These are phyloP conservation scores for Harpagifer antarcticus DNA, from an alignment of 2,797 vertebrate species.

Conservation along the genomic window DNA sequence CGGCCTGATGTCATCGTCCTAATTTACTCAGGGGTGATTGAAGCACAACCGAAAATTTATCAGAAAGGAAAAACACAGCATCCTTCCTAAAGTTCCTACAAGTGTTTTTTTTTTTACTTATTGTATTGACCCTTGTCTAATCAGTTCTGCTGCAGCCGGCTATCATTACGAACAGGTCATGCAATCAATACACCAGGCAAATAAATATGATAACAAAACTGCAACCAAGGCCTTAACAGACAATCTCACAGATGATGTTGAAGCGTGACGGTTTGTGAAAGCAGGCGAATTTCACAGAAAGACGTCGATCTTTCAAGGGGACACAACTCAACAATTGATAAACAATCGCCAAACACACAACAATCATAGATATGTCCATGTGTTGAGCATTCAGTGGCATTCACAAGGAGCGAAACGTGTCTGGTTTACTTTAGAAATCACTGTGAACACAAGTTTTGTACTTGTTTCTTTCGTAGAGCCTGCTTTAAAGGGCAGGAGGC, in stretches of 20 bases:
- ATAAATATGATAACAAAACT: conserved; percentile 40
- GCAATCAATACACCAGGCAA: conserved; percentile 34
- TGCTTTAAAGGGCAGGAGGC: conserved; percentile 78
- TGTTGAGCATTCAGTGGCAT: conserved; percentile 51
- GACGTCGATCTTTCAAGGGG: conserved; percentile 35
- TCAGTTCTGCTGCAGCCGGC: conserved; percentile 33
- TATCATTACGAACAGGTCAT: conserved; percentile 46
- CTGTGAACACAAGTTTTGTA: conserved; percentile 45
- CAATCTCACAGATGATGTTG: conserved; percentile 5
- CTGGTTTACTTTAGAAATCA: conserved; percentile 54
- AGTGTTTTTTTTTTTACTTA: conserved; percentile 1
- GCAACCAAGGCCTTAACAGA: not conserved
- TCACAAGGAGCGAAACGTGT: conserved; percentile 51
- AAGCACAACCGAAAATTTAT: conserved; percentile 13
- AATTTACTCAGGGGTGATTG: conserved; percentile 28
- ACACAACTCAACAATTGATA: conserved; percentile 29
- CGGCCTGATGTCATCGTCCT: conserved; percentile 40
- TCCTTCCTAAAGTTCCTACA: not conserved
- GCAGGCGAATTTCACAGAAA: conserved; percentile 26
- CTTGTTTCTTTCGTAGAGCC: not conserved
- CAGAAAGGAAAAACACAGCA: conserved; percentile 24
- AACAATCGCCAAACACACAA: conserved; percentile 39
- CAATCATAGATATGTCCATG: conserved; percentile 7
- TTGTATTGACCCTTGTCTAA: conserved; percentile 43
- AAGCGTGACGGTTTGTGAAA: conserved; percentile 17